Conservation (phyloP, 2,888 invertebrate species). For the Rosalia funebris region DNA sequence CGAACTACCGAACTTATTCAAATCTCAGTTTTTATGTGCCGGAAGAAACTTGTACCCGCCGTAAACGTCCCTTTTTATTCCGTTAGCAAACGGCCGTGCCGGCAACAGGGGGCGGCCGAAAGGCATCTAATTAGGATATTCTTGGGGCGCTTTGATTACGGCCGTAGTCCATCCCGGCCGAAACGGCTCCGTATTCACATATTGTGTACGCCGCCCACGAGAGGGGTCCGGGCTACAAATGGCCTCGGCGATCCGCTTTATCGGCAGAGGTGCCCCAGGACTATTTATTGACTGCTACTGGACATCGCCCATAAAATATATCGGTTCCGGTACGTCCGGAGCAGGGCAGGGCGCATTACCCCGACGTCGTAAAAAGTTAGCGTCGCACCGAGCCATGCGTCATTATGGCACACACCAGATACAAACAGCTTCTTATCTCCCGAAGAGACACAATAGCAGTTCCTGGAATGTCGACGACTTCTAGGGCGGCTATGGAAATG, state of each 20-base stretch:
- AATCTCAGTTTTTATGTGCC: slow-evolving; percentile 21
- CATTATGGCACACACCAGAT: slow-evolving; percentile 62
- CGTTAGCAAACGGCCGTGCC: slow-evolving; percentile 33
- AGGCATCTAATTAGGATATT: slow-evolving; percentile 56
- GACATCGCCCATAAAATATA: slow-evolving; percentile 66
- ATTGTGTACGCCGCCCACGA: slow-evolving; percentile 61
- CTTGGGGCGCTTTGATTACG: slow-evolving; percentile 57
- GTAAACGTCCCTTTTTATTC: slow-evolving; percentile 34
- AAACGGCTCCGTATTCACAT: slow-evolving; percentile 49
- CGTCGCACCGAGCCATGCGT: slow-evolving; percentile 58
- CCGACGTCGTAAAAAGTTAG: slow-evolving; percentile 61
- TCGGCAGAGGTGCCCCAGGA: slow-evolving; percentile 49
- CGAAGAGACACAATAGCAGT: slow-evolving; percentile 46
- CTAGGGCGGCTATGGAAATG: slow-evolving; percentile 10
- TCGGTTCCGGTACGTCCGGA: slow-evolving; percentile 61
- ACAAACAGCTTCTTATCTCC: slow-evolving; percentile 57
- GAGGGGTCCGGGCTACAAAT: slow-evolving; percentile 52
- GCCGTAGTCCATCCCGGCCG: slow-evolving; percentile 46
- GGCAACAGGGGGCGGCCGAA: slow-evolving; percentile 41
- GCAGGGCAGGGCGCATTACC: slow-evolving; percentile 52
- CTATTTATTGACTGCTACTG: slow-evolving; percentile 65
- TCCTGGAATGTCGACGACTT: slow-evolving; percentile 42
- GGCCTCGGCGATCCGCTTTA: slow-evolving; percentile 38
- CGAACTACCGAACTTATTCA: slow-evolving; percentile 13
- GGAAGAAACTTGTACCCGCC: slow-evolving; percentile 20